Percentiles rank a stretch among this genome's conserved stretches.
These are phyloP conservation scores for Sycophila sp. DNA, from an alignment of 1,140 invertebrate species.

Conservation along the genomic window DNA sequence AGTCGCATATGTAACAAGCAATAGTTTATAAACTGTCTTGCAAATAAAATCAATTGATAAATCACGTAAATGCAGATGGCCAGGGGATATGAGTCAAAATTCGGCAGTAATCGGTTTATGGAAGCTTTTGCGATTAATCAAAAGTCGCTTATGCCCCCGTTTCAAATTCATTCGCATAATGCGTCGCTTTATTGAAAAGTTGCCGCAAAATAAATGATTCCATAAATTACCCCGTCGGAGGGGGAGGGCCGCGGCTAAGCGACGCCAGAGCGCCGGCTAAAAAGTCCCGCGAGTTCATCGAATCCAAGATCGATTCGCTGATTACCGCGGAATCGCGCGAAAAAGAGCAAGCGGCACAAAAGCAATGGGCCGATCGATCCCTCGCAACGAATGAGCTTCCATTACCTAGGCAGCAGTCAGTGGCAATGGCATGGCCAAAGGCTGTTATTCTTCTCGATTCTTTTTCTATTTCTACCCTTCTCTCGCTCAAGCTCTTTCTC, in stretches of 20 bases:
- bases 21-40: too few relatives aligned
- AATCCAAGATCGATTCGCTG: slow-evolving; percentile 25
- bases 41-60: too few relatives aligned
- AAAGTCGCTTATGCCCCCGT: background rate
- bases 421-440: slow-evolving; percentile 32
- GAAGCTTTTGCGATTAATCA: slow-evolving; percentile 14
- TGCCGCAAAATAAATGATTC: slow-evolving; percentile 1
- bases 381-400: slow-evolving; percentile 22
- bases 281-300: slow-evolving; percentile 15
- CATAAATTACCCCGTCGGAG: background rate
- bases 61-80: too few relatives aligned
- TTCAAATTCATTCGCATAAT: slow-evolving; percentile 11
- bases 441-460: slow-evolving; percentile 31
- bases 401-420: slow-evolving; percentile 21
- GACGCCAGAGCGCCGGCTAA: background rate
- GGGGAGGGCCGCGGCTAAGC: background rate
- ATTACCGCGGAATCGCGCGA: slow-evolving; percentile 25
- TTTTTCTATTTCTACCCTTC: slow-evolving; percentile 30
- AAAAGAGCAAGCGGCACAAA: slow-evolving; percentile 1
- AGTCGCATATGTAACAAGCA: too few relatives aligned
- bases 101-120: background rate
- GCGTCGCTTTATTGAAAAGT: slow-evolving; percentile 8
- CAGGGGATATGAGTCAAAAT: background rate
- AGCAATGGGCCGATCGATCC: slow-evolving; percentile 23
- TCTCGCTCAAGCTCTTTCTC: slow-evolving; percentile 3